These are phyloP conservation scores for Volucella bombylans DNA, from an alignment of 2,888 invertebrate genomes.

Conservation along the genomic window DNA sequence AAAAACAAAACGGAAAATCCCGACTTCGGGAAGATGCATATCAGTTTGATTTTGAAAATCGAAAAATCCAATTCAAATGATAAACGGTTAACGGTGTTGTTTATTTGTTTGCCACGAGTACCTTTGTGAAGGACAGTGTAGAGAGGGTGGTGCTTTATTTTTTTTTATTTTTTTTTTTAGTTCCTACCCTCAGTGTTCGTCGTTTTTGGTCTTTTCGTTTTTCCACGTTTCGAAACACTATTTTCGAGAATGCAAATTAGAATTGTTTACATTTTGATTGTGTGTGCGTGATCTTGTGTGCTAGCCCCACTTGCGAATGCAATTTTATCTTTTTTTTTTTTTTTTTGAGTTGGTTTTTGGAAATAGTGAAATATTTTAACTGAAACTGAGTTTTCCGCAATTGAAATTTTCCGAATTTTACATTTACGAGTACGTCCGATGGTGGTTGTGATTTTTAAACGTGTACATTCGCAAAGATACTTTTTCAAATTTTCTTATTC, in stretches of 20 bases:
- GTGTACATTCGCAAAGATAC: slow-evolving; percentile 61
- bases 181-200: not conserved
- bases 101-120: slow-evolving; percentile 71
- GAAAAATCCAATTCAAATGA: slow-evolving; percentile 21
- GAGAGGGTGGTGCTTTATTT: slow-evolving; percentile 23
- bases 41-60: not conserved
- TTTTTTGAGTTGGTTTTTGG: too few relatives aligned
- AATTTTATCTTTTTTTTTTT: not conserved
- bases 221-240: not conserved
- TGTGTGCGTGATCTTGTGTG: too few relatives aligned
- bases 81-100: slow-evolving; percentile 59
- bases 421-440: slow-evolving; percentile 28
- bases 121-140: slow-evolving; percentile 68
- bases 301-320: slow-evolving; percentile 1
- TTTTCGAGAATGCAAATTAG: slow-evolving; percentile 16
- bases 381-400: not conserved
- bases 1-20: not conserved
- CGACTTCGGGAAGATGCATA: not conserved
- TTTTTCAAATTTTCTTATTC: not conserved
- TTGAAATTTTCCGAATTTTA: slow-evolving; percentile 13
- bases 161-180: not conserved
- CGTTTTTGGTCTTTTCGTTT: not conserved
- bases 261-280: slow-evolving; percentile 48
- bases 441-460: slow-evolving; percentile 58
- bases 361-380: slow-evolving; percentile 35